Conservation (phyloP, 1,140 invertebrate species). For the Linepithema humile region DNA sequence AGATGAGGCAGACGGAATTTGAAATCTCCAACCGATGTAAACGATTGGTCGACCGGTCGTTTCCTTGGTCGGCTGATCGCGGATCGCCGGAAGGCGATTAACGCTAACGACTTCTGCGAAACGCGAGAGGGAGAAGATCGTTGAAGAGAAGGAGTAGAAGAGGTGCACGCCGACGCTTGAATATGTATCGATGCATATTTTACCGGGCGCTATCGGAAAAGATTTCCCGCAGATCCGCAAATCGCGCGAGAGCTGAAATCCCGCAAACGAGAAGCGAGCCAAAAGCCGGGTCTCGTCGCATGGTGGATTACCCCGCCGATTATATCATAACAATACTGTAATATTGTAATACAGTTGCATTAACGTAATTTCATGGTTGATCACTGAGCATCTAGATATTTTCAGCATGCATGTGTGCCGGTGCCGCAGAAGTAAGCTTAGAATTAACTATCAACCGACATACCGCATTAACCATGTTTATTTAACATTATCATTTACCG, state of each 20-base stretch:
- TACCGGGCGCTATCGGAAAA: conserved; percentile 58
- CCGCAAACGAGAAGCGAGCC: neutral
- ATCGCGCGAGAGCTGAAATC: neutral
- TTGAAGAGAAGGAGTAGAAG: neutral
- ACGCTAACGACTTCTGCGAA: conserved; percentile 79
- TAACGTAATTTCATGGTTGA: neutral
- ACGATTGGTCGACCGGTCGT: conserved; percentile 75
- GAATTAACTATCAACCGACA: conserved; percentile 31
- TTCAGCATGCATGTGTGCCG: neutral
- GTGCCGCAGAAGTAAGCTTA: conserved; percentile 17
- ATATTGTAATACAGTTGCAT: conserved; percentile 27
- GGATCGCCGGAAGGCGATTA: conserved; percentile 78
- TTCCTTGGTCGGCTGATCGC: conserved; percentile 40
- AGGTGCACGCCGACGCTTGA: conserved; percentile 68
- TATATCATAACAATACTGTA: neutral
- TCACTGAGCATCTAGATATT: conserved; percentile 9
- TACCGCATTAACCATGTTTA: neutral
- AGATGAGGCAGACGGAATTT: conserved; percentile 75
- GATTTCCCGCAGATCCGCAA: conserved; percentile 24
- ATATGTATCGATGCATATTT: conserved; percentile 82
- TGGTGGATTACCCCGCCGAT: neutral
- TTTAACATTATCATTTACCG: conserved; percentile 29
- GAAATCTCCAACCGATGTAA: conserved; percentile 74
- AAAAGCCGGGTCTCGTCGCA: neutral
- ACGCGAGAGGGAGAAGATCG: conserved; percentile 13